A percentile compares a stretch with the other conserved stretches of the same genome.
These are phyloP conservation scores for Gymnoscopelus microlampas DNA, from an alignment of 2,797 vertebrate species.

Conservation along the genomic window DNA sequence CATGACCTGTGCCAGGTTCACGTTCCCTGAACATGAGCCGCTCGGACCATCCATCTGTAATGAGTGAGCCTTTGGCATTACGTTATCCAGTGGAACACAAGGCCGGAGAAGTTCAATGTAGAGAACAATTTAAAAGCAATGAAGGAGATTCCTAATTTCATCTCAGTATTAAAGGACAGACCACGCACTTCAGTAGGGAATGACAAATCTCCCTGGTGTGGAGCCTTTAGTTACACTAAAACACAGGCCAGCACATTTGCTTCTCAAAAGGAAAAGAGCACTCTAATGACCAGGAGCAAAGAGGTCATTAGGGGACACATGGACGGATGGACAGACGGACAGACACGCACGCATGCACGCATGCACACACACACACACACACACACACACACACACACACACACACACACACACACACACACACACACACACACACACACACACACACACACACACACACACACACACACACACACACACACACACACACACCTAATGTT, in stretches of 20 bases:
- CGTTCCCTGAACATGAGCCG: conserved; percentile 4
- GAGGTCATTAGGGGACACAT: conserved; percentile 65
- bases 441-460: conserved; percentile 10
- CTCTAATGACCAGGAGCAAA: conserved; percentile 52
- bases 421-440: conserved; percentile 6
- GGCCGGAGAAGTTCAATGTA: conserved; percentile 65
- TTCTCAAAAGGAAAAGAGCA: conserved; percentile 69
- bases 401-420: background rate
- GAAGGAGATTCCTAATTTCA: conserved; percentile 68
- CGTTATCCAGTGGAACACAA: conserved; percentile 30
- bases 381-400: conserved; percentile 13
- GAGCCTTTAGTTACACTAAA: conserved; percentile 74
- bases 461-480: background rate
- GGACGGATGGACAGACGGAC: background rate
- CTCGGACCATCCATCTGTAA: background rate
- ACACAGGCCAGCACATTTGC: conserved; percentile 66
- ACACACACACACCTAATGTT: conserved; percentile 29
- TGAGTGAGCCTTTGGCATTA: conserved; percentile 26
- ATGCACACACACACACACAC: conserved; percentile 22
- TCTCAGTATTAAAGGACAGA: conserved; percentile 67
- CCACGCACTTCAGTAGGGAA: conserved; percentile 67
- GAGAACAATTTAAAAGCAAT: conserved; percentile 69
- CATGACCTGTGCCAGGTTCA: background rate
- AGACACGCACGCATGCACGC: background rate
- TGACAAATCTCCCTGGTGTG: conserved; percentile 68